phyloP scores from a whole-genome alignment of 2,797 vertebrate genomes.

The Falco biarmicus region DNA sequence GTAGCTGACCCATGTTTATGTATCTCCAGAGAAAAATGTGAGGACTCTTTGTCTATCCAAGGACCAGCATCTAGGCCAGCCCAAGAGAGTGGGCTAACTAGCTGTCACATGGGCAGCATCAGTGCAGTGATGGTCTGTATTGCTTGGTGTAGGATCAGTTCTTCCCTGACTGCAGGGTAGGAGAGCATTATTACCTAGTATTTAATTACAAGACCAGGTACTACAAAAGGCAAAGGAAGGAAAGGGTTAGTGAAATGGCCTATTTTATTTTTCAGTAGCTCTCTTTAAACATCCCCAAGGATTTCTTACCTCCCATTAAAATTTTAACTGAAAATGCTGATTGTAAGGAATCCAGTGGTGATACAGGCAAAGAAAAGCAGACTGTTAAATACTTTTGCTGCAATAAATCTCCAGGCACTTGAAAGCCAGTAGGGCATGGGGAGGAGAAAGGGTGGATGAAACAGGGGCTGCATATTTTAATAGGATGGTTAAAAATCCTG shows the following conservation, averaged over 20 bases:
- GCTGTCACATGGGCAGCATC: background rate
- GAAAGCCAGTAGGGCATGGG: background rate
- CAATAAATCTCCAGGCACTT: slow-evolving; percentile 31
- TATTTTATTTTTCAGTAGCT: slow-evolving; percentile 45
- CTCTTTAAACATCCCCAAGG: slow-evolving; percentile 37
- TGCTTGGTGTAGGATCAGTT: background rate
- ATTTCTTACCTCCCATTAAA: slow-evolving; percentile 55
- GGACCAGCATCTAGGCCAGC: background rate
- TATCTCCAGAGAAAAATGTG: background rate
- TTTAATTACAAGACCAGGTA: background rate
- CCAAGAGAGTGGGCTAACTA: background rate
- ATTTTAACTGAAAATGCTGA: slow-evolving; percentile 57
- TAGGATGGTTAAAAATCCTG: slow-evolving; percentile 16
- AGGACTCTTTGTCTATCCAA: background rate
- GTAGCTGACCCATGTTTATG: background rate
- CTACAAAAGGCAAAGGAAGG: slow-evolving; percentile 12
- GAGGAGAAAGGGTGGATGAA: slow-evolving; percentile 50
- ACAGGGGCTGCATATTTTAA: slow-evolving; percentile 44
- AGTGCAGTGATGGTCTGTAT: background rate
- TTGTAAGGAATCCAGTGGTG: slow-evolving; percentile 35
- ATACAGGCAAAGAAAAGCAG: slow-evolving; percentile 27
- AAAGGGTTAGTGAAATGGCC: slow-evolving; percentile 63
- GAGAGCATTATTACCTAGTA: background rate
- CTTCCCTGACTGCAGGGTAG: background rate
- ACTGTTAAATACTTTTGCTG: slow-evolving; percentile 54